These are phyloP conservation scores for Epicampocera succincta DNA, from an alignment of 2,888 invertebrate species.

Conservation along the genomic window DNA sequence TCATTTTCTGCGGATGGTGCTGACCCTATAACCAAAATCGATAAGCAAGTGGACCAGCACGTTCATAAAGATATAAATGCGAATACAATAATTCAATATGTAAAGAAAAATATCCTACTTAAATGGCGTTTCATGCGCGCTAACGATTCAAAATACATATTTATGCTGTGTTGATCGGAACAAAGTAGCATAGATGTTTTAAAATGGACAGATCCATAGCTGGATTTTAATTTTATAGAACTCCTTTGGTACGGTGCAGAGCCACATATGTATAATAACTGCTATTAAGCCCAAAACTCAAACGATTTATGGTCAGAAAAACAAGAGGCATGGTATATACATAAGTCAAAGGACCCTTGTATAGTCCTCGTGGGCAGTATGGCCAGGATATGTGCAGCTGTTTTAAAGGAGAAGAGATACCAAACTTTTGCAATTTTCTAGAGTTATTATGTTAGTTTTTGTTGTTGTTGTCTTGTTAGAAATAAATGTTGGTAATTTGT, in stretches of 20 bases:
- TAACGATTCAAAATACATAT: conserved; percentile 38
- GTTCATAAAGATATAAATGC: conserved; percentile 36
- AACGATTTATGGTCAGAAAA: neutral
- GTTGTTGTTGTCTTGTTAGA: too few relatives aligned
- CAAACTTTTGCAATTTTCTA: too few relatives aligned
- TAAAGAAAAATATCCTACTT: conserved; percentile 29
- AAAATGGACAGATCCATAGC: conserved; percentile 7
- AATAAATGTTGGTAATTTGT: too few relatives aligned
- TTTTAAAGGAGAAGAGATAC: too few relatives aligned
- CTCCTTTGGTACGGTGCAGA: conserved; percentile 27
- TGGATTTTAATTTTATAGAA: conserved; percentile 18
- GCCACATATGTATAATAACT: neutral
- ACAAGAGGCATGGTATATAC: neutral
- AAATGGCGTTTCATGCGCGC: conserved; percentile 17
- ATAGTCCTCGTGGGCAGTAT: too few relatives aligned
- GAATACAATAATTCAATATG: conserved; percentile 26
- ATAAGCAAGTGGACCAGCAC: conserved; percentile 1
- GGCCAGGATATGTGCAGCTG: neutral
- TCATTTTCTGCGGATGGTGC: too few relatives aligned
- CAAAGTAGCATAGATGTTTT: conserved; percentile 18
- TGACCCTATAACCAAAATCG: neutral
- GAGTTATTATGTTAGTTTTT: too few relatives aligned
- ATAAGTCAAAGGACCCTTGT: too few relatives aligned
- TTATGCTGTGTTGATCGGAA: too few relatives aligned
- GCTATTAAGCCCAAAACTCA: neutral